These are phyloP conservation scores for Drosophila seclusa DNA, from an alignment of 2,888 invertebrate species.

Conservation along the genomic window DNA sequence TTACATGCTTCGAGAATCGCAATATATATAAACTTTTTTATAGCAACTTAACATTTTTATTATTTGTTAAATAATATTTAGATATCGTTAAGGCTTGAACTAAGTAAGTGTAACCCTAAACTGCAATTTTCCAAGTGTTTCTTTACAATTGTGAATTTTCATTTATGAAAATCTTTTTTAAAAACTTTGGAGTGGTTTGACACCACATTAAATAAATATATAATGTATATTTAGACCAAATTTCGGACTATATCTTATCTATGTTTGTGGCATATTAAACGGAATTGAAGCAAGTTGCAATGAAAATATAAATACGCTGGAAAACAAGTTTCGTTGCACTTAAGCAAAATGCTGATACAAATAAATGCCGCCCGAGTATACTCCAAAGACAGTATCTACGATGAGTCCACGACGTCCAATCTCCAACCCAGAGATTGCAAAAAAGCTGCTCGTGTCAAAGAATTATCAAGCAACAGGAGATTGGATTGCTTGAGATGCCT, in stretches of 20 bases:
- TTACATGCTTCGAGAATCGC: too few species aligned
- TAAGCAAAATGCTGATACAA: conserved; percentile 65
- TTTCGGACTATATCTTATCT: background rate
- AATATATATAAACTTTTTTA: too few species aligned
- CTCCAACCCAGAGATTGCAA: conserved; percentile 5
- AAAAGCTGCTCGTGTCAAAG: conserved; percentile 37
- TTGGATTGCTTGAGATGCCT: conserved; percentile 29
- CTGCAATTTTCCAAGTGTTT: too few species aligned
- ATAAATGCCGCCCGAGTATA: conserved; percentile 64
- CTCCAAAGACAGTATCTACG: conserved; percentile 32
- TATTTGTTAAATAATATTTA: too few species aligned
- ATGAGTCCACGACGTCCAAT: background rate
- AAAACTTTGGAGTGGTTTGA: too few species aligned
- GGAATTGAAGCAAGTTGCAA: conserved; percentile 16
- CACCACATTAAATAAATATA: too few species aligned
- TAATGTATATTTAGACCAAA: too few species aligned
- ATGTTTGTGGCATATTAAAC: background rate
- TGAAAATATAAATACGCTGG: conserved; percentile 37
- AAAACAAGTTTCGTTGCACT: conserved; percentile 62
- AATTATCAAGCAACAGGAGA: conserved; percentile 66
- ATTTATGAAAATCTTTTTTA: too few species aligned
- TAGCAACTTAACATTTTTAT: too few species aligned
- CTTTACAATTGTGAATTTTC: too few species aligned
- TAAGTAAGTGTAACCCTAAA: too few species aligned
- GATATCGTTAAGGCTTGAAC: too few species aligned